phyloP scores from a whole-genome alignment of 2,113 vertebrate genomes.

The Nyctereutes procyonoides region DNA sequence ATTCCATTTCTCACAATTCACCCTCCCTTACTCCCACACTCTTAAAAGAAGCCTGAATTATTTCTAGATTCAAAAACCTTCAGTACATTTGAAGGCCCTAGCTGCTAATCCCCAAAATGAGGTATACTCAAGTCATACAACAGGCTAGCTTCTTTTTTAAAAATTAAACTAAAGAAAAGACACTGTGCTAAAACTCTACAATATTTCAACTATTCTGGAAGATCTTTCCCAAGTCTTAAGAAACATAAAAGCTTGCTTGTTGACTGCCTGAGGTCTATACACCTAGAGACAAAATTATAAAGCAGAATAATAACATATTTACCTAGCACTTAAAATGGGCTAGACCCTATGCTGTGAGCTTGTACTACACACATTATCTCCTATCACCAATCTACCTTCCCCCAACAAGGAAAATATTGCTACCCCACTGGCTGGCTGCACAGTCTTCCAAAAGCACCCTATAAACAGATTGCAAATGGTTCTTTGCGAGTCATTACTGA shows the following conservation, averaged over 20 bases:
- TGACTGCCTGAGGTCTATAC: background rate
- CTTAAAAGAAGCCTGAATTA: slow-evolving; percentile 64
- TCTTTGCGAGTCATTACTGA: background rate
- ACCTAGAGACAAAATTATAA: background rate
- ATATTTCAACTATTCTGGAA: slow-evolving; percentile 31
- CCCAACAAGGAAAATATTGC: background rate
- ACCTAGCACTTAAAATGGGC: background rate
- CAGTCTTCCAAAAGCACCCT: background rate
- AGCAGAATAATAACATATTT: background rate
- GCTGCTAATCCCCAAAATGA: slow-evolving; percentile 43
- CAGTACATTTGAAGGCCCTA: slow-evolving; percentile 44
- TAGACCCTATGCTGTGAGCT: background rate
- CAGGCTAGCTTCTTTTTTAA: background rate
- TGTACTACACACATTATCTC: background rate
- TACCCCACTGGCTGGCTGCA: background rate
- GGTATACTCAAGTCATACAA: background rate
- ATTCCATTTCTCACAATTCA: slow-evolving; percentile 67
- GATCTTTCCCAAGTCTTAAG: background rate
- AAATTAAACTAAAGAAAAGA: slow-evolving; percentile 32
- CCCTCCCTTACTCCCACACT: background rate
- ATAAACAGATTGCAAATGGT: background rate
- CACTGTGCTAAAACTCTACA: background rate
- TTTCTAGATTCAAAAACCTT: slow-evolving; percentile 63
- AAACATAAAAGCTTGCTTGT: background rate
- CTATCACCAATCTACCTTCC: background rate